A percentile compares a stretch with the other conserved stretches of the same genome.
phyloP scores from a whole-genome alignment of 2,113 vertebrate genomes.

The Semicossyphus pulcher region DNA sequence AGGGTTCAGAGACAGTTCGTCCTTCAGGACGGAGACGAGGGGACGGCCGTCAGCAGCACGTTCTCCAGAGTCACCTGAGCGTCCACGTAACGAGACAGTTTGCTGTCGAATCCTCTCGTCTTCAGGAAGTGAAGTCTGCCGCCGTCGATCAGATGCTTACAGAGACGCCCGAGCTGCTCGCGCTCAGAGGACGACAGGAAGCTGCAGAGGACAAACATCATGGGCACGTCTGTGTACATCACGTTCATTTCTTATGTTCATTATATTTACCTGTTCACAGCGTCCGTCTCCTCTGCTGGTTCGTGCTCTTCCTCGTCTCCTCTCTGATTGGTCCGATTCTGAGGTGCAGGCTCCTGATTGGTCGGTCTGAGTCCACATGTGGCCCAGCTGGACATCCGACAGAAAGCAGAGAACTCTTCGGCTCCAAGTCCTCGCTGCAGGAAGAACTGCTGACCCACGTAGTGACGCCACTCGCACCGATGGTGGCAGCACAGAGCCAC shows the following conservation, averaged over 20 bases:
- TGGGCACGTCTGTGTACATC: not conserved
- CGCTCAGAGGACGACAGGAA: slow-evolving; percentile 85
- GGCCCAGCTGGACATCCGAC: slow-evolving; percentile 98
- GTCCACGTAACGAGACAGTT: slow-evolving; percentile 85
- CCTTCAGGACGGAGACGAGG: not conserved
- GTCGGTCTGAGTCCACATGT: slow-evolving; percentile 87
- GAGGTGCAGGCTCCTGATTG: slow-evolving; percentile 34
- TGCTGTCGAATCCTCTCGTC: slow-evolving; percentile 83
- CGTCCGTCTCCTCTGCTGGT: slow-evolving; percentile 34
- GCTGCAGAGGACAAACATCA: slow-evolving; percentile 69
- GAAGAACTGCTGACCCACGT: slow-evolving; percentile 94
- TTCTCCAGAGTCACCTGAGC: slow-evolving; percentile 91
- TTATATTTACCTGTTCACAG: slow-evolving; percentile 83
- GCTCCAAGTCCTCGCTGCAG: slow-evolving; percentile 87
- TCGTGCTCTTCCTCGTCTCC: slow-evolving; percentile 77
- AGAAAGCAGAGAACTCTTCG: slow-evolving; percentile 90
- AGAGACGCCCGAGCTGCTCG: slow-evolving; percentile 87
- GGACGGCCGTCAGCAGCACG: slow-evolving; percentile 91
- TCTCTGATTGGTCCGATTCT: slow-evolving; percentile 10
- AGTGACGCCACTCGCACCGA: slow-evolving; percentile 95
- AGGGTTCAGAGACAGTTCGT: not conserved
- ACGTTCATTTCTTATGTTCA: no score
- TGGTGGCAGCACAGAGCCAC: slow-evolving; percentile 98
- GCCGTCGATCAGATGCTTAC: slow-evolving; percentile 91
- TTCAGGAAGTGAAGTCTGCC: slow-evolving; percentile 89